Base-by-base conservation (phyloP, 2,797 vertebrate genomes). In the Harpagifer antarcticus region DNA sequence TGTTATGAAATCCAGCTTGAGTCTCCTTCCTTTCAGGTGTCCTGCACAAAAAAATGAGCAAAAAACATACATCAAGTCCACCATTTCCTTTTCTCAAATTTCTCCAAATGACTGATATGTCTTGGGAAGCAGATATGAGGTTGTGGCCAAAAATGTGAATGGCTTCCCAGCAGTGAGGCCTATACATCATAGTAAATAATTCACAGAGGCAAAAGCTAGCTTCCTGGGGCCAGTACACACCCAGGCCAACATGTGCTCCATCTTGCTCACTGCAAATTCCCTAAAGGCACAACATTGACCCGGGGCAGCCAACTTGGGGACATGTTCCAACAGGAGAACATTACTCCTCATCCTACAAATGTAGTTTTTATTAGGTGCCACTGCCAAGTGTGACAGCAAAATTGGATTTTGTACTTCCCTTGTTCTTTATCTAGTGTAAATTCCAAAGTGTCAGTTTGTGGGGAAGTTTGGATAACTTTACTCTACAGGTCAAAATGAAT, bases 141-240 rank as follows among this genome's bases (percentile, higher is more conserved):
- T 74, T 71, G 85, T 87, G 75, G 90, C 90, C 90, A 87, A 91
- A 87, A 37, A 91, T 84, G 86, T 85, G 79, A 92, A 84, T 80
- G 77, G 80, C 79, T 90, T 89, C 88, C 88, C 82, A 85, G 84
- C 89, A 91, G 86, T 53, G 2, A 77, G 71, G 69, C 64, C 87
- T 70, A 93, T 94, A 92, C 85, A 94, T 94, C 93, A 93, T 81
- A 68, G 87, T 93, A 91, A 94, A 94, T 94, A 93, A 93, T 93
- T 90, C 83, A 92, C 87, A 74, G 70, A 81, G 88, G 89, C 86
- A 86, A 83, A 86, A 86, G 83, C 79, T 75, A 78, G 87, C 83
- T 91, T 91, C 82, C 88, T 43, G 68, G 50, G 82, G 87, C 88
- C 85, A 84, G 78, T 75, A 54, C 57, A 71, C 64, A 12, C 77